These are phyloP conservation scores for Acinonyx jubatus DNA, from an alignment of 2,113 vertebrate species.

Conservation along the genomic window DNA sequence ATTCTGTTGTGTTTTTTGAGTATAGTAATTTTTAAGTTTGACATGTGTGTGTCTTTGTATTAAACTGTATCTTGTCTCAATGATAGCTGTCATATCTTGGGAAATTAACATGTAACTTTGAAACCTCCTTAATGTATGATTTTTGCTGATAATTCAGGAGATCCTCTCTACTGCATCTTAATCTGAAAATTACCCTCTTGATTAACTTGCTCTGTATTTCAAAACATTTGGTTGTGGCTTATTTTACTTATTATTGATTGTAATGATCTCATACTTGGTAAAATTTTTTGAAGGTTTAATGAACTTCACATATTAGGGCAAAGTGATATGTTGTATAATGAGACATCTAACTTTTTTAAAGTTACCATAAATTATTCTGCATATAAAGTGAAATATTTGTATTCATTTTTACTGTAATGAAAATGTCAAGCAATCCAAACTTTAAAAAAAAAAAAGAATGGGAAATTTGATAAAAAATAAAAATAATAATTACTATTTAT, in stretches of 20 bases:
- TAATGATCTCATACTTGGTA: background rate
- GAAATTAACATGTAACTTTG: background rate
- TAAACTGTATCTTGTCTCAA: background rate
- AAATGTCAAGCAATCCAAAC: background rate
- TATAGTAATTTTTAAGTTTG: background rate
- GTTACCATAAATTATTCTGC: background rate
- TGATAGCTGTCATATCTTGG: background rate
- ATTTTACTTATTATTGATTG: background rate
- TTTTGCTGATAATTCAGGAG: background rate
- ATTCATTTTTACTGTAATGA: background rate
- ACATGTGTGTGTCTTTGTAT: background rate
- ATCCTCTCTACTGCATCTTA: background rate
- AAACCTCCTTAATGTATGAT: background rate
- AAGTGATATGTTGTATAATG: background rate
- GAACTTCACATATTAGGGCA: background rate
- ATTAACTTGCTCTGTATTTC: background rate
- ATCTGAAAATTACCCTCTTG: background rate
- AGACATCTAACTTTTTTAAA: background rate
- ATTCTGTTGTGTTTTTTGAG: background rate
- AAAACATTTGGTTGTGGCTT: background rate
- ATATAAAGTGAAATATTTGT: background rate
- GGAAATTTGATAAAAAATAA: background rate
- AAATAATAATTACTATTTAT: background rate
- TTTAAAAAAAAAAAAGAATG: background rate
- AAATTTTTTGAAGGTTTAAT: background rate